Evolutionary conservation across 2,888 invertebrate species (phyloP).

Genomic region (Heteropelma amictum): DNA sequence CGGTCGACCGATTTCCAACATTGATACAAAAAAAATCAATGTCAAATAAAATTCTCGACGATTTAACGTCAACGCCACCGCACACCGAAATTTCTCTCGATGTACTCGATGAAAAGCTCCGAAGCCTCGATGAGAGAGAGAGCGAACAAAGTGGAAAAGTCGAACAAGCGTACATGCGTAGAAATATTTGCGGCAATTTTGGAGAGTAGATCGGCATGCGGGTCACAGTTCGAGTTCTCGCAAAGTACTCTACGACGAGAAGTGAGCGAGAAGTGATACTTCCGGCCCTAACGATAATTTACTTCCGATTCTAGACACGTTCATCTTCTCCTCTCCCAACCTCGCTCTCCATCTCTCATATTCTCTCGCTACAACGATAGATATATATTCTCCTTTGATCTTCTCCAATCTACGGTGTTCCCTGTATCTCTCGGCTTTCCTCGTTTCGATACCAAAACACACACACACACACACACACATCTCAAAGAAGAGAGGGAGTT

Average conservation of each 20-base stretch:
- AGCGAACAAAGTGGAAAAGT: not conserved
- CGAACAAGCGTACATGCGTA: not conserved
- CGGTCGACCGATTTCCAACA: too few species aligned
- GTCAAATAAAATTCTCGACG: not conserved
- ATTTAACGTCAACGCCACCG: not conserved
- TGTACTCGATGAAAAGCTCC: not conserved
- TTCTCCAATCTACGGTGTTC: slow-evolving; percentile 37
- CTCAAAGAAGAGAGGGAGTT: not conserved
- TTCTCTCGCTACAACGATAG: not conserved
- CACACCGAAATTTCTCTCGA: not conserved
- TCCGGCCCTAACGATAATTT: slow-evolving; percentile 58
- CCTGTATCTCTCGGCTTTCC: not conserved
- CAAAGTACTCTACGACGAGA: not conserved
- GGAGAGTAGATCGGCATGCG: slow-evolving; percentile 31
- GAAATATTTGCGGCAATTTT: slow-evolving; percentile 1
- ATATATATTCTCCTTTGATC: slow-evolving; percentile 43
- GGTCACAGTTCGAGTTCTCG: slow-evolving; percentile 38
- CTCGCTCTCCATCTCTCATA: slow-evolving; percentile 19
- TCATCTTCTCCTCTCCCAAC: slow-evolving; percentile 17
- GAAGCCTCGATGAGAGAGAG: not conserved
- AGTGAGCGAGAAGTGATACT: slow-evolving; percentile 42
- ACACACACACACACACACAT: not conserved
- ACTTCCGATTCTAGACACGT: slow-evolving; percentile 60
- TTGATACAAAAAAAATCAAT: not conserved
- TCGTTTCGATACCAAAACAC: slow-evolving; percentile 9